Conservation (phyloP, 2,113 vertebrate species). For the Mus spicilegus region DNA sequence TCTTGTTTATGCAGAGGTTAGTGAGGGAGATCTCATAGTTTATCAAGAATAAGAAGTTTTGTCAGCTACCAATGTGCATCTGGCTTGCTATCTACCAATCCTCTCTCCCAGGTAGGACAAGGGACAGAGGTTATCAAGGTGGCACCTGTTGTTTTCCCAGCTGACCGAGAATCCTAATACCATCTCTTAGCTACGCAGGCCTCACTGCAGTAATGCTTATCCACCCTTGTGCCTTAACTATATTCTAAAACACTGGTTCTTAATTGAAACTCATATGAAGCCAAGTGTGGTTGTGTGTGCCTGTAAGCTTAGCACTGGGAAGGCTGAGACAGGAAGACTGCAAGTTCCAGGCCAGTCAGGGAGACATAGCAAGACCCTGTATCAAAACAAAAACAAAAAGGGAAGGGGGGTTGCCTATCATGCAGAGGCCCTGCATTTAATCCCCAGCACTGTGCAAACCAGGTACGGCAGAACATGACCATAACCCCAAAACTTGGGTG, state of each 20-base stretch:
- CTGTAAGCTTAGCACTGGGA: background rate
- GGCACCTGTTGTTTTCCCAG: background rate
- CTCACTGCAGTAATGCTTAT: background rate
- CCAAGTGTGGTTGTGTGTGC: background rate
- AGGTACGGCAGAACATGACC: too few relatives aligned
- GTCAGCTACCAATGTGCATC: background rate
- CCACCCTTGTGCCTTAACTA: background rate
- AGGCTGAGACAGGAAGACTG: background rate
- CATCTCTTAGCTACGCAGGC: background rate
- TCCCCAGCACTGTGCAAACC: background rate
- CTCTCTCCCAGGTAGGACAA: background rate
- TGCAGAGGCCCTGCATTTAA: background rate
- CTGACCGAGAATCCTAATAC: background rate
- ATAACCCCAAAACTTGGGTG: background rate
- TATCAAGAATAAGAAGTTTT: background rate
- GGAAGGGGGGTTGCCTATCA: background rate
- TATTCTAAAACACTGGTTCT: background rate
- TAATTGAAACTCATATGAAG: background rate
- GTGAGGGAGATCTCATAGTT: background rate
- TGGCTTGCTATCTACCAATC: background rate
- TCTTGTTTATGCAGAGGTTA: background rate
- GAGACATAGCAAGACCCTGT: background rate
- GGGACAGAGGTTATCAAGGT: background rate
- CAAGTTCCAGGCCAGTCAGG: background rate
- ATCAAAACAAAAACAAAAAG: background rate